phyloP scores from a whole-genome alignment of 2,113 vertebrate genomes.

The Phylloscopus whistleri region DNA sequence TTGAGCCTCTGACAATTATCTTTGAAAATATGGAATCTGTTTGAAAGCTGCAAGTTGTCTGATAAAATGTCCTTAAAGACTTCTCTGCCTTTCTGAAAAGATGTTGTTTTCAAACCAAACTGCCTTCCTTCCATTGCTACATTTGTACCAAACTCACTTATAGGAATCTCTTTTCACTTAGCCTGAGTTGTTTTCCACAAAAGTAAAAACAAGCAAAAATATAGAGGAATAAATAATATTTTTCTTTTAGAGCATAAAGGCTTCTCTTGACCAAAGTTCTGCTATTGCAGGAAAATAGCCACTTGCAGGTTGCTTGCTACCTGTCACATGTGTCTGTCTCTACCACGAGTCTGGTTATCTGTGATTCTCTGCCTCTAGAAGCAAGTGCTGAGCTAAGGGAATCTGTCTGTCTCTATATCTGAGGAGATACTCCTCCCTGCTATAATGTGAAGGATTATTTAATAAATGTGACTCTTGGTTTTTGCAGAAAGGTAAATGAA shows the following conservation, averaged over 20 bases:
- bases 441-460: not conserved
- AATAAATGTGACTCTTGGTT: not conserved
- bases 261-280: not conserved
- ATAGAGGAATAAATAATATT: not conserved
- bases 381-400: not conserved
- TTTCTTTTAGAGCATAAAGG: not conserved
- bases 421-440: rapidly evolving
- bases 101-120: not conserved
- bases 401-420: not conserved
- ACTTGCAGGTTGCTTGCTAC: not conserved
- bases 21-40: not conserved
- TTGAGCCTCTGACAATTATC: not conserved
- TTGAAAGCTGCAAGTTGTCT: not conserved
- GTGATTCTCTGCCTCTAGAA: not conserved
- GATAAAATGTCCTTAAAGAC: not conserved
- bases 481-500: not conserved
- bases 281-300: not conserved
- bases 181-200: not conserved
- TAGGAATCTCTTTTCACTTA: not conserved
- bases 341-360: not conserved
- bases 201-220: not conserved
- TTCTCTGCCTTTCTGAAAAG: not conserved
- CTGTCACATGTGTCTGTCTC: rapidly evolving
- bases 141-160: not conserved
- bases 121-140: rapidly evolving